Percentiles rank a stretch among this genome's conserved stretches.
phyloP scores from a whole-genome alignment of 2,888 invertebrate species.

The Coleophora deauratella region DNA sequence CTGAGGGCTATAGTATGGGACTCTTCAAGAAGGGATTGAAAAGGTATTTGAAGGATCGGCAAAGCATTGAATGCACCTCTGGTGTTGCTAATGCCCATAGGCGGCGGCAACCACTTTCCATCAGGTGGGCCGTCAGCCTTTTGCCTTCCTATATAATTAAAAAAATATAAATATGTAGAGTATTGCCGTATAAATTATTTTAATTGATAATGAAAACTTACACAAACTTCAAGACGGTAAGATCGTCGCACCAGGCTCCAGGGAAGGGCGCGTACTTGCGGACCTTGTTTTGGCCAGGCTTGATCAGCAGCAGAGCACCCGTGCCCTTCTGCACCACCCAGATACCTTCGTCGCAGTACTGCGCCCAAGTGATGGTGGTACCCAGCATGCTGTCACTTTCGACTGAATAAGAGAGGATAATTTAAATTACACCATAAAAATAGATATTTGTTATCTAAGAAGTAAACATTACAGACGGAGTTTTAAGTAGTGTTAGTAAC shows the following conservation, averaged over 20 bases:
- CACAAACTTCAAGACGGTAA: constrained; percentile 50
- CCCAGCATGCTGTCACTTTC: constrained; percentile 53
- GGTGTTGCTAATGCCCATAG: too few relatives aligned
- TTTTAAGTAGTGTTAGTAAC: too few relatives aligned
- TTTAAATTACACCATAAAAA: background rate
- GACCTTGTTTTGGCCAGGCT: constrained; percentile 44
- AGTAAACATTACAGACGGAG: too few relatives aligned
- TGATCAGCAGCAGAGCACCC: constrained; percentile 47
- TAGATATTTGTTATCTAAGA: background rate
- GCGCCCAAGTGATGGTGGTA: constrained; percentile 56
- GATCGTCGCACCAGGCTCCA: constrained; percentile 54
- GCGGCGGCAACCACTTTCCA: too few relatives aligned
- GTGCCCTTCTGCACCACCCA: constrained; percentile 58
- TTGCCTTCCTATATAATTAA: too few relatives aligned
- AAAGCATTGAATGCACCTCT: too few relatives aligned
- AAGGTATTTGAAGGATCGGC: too few relatives aligned
- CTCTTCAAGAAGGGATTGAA: too few relatives aligned
- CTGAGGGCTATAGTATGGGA: too few relatives aligned
- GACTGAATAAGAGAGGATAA: constrained; percentile 29
- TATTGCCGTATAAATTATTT: too few relatives aligned
- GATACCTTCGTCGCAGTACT: constrained; percentile 50
- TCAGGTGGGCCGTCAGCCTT: too few relatives aligned
- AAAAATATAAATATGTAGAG: too few relatives aligned
- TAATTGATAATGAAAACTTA: constrained; percentile 23
- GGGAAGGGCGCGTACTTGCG: constrained; percentile 55